Evolutionary conservation across 1,140 invertebrate genomes (phyloP), one percentile per base, ranked within the genome.

Genomic region (Odontomachus brunneus): DNA sequence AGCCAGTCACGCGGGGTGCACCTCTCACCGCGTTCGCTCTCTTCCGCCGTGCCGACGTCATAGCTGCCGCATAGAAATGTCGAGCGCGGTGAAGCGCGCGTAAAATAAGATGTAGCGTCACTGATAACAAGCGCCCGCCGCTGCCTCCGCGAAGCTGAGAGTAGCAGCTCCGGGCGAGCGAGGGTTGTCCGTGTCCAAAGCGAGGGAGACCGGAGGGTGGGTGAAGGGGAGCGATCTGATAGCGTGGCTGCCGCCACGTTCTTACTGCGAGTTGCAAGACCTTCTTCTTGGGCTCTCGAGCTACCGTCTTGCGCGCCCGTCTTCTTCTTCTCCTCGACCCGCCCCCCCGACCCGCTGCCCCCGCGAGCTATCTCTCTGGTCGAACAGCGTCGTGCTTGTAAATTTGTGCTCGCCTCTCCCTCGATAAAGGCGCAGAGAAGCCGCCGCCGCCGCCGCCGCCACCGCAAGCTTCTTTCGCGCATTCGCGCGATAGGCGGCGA

Each of bases 21-120:
- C 51, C 3, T 3, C 38, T 44, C 38, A 7, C 4, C 90, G 88
- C 90, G 29, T 89, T 89, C 90, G 88, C 90, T 89, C 75, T 33
- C 81, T 69, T 84, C 74, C 82, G 74, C 90, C 87, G 75, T 84
- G 90, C 91, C 93, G 93, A 93, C 91, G 93, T 94, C 93, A 94
- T 94, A 94, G 92, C 84, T 89, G 84, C 89, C 85, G 93, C 92
- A 94, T 94, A 94, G 93, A 94, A 94, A 93, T 93, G 93, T 94
- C 93, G 88, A 89, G 82, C 82, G 85, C 83, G 80, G 85, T 90
- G 92, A 94, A 92, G 92, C 90, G 86, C 90, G 91, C 91, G 93
- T 93, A 93, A 94, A 94, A 94, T 94, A 94, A 94, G 93, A 94
- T 94, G 93, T 94, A 93, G 91, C 92, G 89, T 92, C 91, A 91